Conservation (phyloP, 2,797 vertebrate species). For the Arnoldichthys spilopterus region DNA sequence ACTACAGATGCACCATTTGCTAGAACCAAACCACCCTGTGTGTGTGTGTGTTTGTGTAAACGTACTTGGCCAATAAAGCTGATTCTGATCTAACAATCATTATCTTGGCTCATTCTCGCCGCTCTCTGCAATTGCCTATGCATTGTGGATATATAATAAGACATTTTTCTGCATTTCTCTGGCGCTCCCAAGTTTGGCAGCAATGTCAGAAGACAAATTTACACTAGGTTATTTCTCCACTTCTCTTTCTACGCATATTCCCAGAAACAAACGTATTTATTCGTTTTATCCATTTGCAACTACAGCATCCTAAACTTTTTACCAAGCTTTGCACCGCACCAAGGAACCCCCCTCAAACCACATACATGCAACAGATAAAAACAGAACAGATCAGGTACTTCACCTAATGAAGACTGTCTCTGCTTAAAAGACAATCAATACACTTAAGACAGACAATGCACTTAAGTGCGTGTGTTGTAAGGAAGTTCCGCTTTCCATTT, state of each 20-base stretch:
- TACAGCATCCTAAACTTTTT: too few species aligned
- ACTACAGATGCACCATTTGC: too few species aligned
- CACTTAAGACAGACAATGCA: not conserved
- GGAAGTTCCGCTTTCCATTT: conserved; percentile 23
- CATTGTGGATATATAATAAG: not conserved
- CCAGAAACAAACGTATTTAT: not conserved
- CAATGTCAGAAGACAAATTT: not conserved
- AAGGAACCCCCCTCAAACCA: not conserved
- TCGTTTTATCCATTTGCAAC: too few species aligned
- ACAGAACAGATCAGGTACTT: not conserved
- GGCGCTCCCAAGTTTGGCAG: not conserved
- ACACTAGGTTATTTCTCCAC: too few species aligned
- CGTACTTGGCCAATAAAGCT: too few species aligned
- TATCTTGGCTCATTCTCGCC: too few species aligned
- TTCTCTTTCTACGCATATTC: too few species aligned
- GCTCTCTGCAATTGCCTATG: too few species aligned
- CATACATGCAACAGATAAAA: not conserved
- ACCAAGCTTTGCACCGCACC: not conserved
- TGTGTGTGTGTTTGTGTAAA: too few species aligned
- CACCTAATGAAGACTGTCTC: not conserved
- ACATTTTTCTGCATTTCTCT: not conserved
- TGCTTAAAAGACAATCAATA: not conserved
- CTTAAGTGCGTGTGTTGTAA: not conserved
- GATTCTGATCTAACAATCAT: too few species aligned
- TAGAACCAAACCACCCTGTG: too few species aligned